phyloP scores from a whole-genome alignment of 2,888 invertebrate species.

The Odontocerum albicorne region DNA sequence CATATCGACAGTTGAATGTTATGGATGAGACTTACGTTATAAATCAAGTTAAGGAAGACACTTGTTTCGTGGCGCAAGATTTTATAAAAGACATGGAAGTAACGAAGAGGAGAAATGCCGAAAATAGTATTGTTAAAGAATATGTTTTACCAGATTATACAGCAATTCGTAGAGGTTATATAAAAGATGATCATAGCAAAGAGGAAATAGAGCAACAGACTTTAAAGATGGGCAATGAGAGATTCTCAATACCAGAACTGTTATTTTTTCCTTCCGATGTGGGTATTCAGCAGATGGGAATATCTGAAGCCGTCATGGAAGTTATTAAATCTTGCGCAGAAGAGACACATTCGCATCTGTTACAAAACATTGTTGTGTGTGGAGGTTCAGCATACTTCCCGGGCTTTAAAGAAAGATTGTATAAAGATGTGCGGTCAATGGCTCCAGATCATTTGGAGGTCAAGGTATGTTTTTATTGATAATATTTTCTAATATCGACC shows the following conservation, averaged over 20 bases:
- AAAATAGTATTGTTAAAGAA: conserved; percentile 77
- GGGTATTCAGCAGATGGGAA: conserved; percentile 89
- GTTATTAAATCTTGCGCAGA: conserved; percentile 74
- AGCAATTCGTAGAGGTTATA: conserved; percentile 78
- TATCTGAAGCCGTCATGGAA: conserved; percentile 84
- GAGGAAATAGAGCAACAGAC: conserved; percentile 68
- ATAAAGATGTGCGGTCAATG: conserved; percentile 74
- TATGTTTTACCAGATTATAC: conserved; percentile 98
- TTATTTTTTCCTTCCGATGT: conserved; percentile 94
- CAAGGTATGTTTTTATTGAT: conserved; percentile 54
- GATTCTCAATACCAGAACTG: conserved; percentile 93
- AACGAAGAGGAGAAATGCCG: conserved; percentile 60
- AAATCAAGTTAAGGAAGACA: conserved; percentile 97
- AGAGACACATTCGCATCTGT: conserved; percentile 73
- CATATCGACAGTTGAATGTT: conserved; percentile 94
- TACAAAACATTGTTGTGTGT: conserved; percentile 80
- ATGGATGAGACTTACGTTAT: conserved; percentile 99
- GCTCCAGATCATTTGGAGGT: conserved; percentile 79
- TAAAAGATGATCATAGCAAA: conserved; percentile 47
- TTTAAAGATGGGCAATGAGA: conserved; percentile 86
- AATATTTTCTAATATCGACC: too few species aligned
- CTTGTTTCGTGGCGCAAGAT: conserved; percentile 88
- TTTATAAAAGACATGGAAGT: conserved; percentile 79
- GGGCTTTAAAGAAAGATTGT: conserved; percentile 79
- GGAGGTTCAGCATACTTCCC: conserved; percentile 82